Evolutionary conservation across 1,140 invertebrate species (phyloP), one percentile per base, ranked within the genome.

Genomic region (Drusus annulatus): DNA sequence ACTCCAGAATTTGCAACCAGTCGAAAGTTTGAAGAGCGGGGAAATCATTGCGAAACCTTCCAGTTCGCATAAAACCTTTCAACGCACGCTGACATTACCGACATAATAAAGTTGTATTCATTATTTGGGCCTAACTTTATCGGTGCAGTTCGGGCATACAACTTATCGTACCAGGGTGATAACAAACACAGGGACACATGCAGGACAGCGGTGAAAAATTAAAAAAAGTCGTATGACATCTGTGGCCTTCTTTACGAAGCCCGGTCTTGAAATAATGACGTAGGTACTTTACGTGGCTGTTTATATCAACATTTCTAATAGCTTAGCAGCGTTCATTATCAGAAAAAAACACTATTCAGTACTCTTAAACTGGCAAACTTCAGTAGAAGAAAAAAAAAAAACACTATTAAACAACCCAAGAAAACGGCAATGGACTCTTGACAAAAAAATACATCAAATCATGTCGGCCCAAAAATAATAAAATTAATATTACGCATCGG

Each of bases 101-200:
- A 78, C 79, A 80, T 83, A 83, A 83, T 83, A 83, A 83, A 83
- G 81, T 83, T 83, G 81, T 83, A 78, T 78, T 80, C 75, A 80
- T 80, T 83, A 78, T 78, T 80, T 78, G 75, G 65, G 62, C 21
- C 79, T 81, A 81, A 81, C 78, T 75, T 82, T 82, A 82, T 82
- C 77, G 80, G 54, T 16, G 13, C 60, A 50, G 73, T 31, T 65
- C 58, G 79, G 79, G 52, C 76, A 78, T 78, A 50, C 68, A 54
- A 76, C 81, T 78, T 83, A 83, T 83, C 81, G 81, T 71, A 79
- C 81, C 71, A 56, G 74, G 78, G 36, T 65, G 81, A 83, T 83
- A 83, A 80, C 79, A 80, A 80, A 83, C 79, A 82, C 78, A 82
- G 78, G 74, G 51, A 81, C 81, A 69, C 54, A 74, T 71, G 19